These are phyloP conservation scores for Drosophila atripex DNA, from an alignment of 2,888 invertebrate genomes.

Conservation along the genomic window DNA sequence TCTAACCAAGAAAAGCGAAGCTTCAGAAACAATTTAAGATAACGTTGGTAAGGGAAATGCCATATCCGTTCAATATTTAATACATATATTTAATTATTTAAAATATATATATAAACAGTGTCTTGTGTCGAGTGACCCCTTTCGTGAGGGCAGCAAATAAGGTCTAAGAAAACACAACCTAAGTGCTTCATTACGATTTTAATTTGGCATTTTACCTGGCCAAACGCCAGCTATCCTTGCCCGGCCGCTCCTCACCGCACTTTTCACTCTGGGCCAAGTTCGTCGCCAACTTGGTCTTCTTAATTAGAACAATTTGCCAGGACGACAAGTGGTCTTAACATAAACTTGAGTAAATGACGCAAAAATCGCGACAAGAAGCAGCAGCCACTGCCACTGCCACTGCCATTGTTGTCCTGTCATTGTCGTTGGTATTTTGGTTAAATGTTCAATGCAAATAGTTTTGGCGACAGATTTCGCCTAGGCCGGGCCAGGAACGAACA, in stretches of 20 bases:
- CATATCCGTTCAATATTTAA: too few species aligned
- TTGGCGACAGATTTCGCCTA: slow-evolving; percentile 49
- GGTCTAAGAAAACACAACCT: slow-evolving; percentile 39
- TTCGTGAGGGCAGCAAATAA: slow-evolving; percentile 8
- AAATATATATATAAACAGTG: background rate
- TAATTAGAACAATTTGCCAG: slow-evolving; percentile 74
- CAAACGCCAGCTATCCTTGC: slow-evolving; percentile 4
- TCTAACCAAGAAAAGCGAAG: background rate
- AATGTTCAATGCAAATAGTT: slow-evolving; percentile 54
- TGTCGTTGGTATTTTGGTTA: slow-evolving; percentile 31
- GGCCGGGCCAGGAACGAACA: background rate
- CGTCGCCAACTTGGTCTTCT: slow-evolving; percentile 48
- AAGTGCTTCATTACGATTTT: slow-evolving; percentile 72
- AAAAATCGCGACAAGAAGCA: slow-evolving; percentile 44
- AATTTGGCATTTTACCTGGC: slow-evolving; percentile 67
- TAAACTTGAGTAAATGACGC: slow-evolving; percentile 51
- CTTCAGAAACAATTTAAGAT: background rate
- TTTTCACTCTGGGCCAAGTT: slow-evolving; percentile 1
- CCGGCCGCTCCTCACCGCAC: background rate
- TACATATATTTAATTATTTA: too few species aligned
- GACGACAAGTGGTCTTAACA: slow-evolving; percentile 63
- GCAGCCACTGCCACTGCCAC: slow-evolving; percentile 5
- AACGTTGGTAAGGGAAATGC: background rate
- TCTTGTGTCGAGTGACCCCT: background rate
- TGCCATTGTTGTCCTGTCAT: slow-evolving; percentile 20